Conservation (phyloP, 2,888 invertebrate species). For the Meteorus colon region DNA sequence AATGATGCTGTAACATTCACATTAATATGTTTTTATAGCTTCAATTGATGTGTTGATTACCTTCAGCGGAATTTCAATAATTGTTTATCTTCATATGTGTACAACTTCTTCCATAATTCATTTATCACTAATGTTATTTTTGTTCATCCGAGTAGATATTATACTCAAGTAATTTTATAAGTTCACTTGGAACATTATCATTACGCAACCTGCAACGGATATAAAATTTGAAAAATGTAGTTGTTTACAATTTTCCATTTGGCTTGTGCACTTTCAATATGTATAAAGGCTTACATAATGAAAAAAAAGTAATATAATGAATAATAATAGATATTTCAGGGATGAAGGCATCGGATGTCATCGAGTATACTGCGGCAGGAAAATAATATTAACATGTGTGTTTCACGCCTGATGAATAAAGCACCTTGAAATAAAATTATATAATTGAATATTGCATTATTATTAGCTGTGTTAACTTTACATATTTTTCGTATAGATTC, state of each 20-base stretch:
- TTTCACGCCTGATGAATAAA: slow-evolving; percentile 2
- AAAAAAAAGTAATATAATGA: not conserved
- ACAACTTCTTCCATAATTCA: not conserved
- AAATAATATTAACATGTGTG: slow-evolving; percentile 19
- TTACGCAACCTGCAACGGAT: not conserved
- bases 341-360: slow-evolving; percentile 30
- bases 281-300: slow-evolving; percentile 5
- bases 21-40: not conserved
- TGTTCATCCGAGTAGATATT: not conserved
- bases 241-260: not conserved
- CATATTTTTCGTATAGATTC: not conserved
- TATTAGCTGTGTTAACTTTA: not conserved
- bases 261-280: slow-evolving; percentile 9
- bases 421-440: slow-evolving; percentile 18
- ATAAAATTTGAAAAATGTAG: slow-evolving; percentile 3
- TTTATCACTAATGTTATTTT: slow-evolving; percentile 10
- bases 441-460: not conserved
- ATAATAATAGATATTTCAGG: slow-evolving; percentile 32
- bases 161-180: slow-evolving; percentile 8
- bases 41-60: slow-evolving; percentile 10
- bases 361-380: not conserved
- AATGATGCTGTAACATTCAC: not conserved
- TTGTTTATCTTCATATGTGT: not conserved
- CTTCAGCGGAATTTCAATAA: slow-evolving; percentile 10
- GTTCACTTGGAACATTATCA: not conserved